A percentile compares a stretch with the other conserved stretches of the same genome.
Evolutionary conservation across 2,113 vertebrate species (phyloP).

Genomic region (Clarias batrachus): DNA sequence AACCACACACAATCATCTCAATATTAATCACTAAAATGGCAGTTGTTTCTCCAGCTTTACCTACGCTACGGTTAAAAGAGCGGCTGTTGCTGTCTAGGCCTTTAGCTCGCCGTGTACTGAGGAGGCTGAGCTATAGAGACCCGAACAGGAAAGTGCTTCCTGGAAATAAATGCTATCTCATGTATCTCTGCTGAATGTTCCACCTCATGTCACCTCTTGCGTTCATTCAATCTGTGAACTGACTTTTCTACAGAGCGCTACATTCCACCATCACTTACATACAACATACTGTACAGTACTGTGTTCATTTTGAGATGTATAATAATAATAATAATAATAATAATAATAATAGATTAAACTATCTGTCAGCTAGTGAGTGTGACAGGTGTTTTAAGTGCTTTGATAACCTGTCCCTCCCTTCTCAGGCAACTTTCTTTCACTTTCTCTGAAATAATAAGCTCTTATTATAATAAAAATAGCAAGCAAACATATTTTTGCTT

Average conservation of each 20-base stretch:
- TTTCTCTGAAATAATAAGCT: conserved; percentile 34
- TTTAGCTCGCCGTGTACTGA: conserved; percentile 19
- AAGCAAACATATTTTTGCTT: conserved; percentile 13
- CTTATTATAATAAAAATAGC: conserved; percentile 23
- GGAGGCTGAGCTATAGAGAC: conserved; percentile 26
- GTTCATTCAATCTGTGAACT: conserved; percentile 75
- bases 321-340: conserved; percentile 50
- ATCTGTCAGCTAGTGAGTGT: conserved; percentile 76
- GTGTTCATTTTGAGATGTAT: conserved; percentile 77
- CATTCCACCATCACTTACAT: conserved; percentile 65
- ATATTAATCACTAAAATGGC: conserved; percentile 34
- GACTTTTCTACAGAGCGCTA: conserved; percentile 70
- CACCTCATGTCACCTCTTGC: conserved; percentile 77
- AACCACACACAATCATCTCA: conserved; percentile 30
- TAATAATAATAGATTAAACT: conserved; percentile 38
- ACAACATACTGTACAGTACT: conserved; percentile 97
- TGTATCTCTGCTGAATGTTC: neutral
- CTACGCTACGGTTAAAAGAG: conserved; percentile 9
- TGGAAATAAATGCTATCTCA: conserved; percentile 61
- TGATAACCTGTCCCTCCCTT: conserved; percentile 75
- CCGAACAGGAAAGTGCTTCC: conserved; percentile 75
- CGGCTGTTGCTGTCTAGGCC: conserved; percentile 1
- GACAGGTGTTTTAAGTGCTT: conserved; percentile 86
- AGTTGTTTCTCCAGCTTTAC: conserved; percentile 19
- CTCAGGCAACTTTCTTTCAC: conserved; percentile 50